Base-by-base conservation (phyloP, 2,797 vertebrate species). In the Otolemur crassicaudatus region DNA sequence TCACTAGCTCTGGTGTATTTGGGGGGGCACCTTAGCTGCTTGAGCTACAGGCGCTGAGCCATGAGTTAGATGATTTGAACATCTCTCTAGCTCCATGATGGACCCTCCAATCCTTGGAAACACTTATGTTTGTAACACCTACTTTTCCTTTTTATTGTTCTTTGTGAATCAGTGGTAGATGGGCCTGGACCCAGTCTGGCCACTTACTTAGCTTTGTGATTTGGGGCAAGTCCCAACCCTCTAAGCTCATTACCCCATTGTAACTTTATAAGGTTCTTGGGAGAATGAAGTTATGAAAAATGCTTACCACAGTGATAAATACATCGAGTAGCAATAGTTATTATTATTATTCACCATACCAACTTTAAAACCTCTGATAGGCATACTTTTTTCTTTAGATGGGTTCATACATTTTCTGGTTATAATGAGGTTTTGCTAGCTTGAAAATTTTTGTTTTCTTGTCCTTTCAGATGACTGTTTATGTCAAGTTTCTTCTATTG, bases 361-460 rank as follows among this genome's bases (percentile, higher is more conserved):
- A 75, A 23, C 22, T 70, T 49, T 86, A 22, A 63, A 25, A 37
- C 43, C 4, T 63, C 46, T 25, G n/a, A 9, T 69, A 87, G n/a
- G 63, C 31, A 46, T 87, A 23, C 4, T 22, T 86, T 89, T 89
- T 92, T 86, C 49, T 92, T 93, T 79, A 77, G 67, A 40, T 70
- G 43, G 29, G 23, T 91, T 77, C 37, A n/a, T 92, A 17, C 2
- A 3, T 83, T 81, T 94, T 91, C 91, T 84, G 40, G 34, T 93
- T 90, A 83, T 2, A 72, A 0, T 46, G 87, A 79, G 69, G n/a
- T 58, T 37, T 87, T 90, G 37, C 13, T 93, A 84, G 17, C 17
- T 34, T 90, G 37, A 79, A 60, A 93, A 22, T 27, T 46, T n/a
- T 91, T 91, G 49, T 69, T 69, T 61, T 92, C 80, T 67, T 67